Evolutionary conservation across 2,888 invertebrate genomes (phyloP), one percentile per base, ranked within the genome.

Genomic region (Cheilosia vernalis): DNA sequence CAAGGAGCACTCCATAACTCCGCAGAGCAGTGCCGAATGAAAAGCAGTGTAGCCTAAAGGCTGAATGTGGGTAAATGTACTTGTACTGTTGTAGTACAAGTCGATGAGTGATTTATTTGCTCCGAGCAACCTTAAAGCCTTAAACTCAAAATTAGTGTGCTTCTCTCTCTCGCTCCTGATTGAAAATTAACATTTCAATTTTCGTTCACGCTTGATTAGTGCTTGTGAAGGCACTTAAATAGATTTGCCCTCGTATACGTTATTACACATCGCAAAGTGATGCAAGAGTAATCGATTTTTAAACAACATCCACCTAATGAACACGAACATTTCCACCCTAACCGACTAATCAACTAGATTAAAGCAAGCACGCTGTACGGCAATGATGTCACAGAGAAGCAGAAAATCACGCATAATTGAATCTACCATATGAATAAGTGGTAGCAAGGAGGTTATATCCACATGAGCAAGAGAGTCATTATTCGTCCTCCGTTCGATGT

Each of bases 361-460:
- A 73, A 49, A 69, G 42, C 17, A 27, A 40, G 40, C 56, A 63
- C 49, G 66, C 13, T n/a, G 58, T 42, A 19, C 40, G 6, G 7
- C 9, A 5, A 17, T 21, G 17, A 30, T 19, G 15, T 1, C 15
- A 19, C n/a, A 33, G 13, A 33, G n/a, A 27, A 17, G 55, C 19
- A 49, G 33, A 61, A 83, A 72, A 73, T 63, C 19, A 42, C 55
- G 30, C 55, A 74, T 83, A 74, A 78, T 67, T 73, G 53, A 79
- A 79, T 84, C 51, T 73, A 69, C 69, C 64, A 67, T 80, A 64
- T 84, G 74, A 84, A 74, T 67, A 69, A 69, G 73, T 67, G 64
- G 44, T 64, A 69, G 58, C 49, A 79, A 56, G 47, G 60, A 24
- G 53, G 19, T 77, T 67, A 63, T 51, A 49, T 49, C 58, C 67